These are phyloP conservation scores for Linnaemya vulpina DNA, from an alignment of 2,888 invertebrate genomes.

Conservation along the genomic window DNA sequence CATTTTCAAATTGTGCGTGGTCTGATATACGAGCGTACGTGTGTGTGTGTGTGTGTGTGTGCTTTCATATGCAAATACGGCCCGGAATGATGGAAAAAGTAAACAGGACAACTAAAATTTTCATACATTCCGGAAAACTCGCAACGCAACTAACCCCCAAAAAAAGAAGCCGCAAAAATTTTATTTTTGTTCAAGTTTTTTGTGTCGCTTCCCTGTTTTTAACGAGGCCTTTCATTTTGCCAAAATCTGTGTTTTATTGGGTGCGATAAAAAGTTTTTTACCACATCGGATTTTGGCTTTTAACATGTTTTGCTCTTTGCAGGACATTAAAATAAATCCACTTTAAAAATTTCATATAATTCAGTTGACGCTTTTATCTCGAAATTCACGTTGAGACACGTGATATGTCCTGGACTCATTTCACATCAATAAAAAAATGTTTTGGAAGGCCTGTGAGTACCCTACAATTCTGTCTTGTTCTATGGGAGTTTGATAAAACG, in stretches of 20 bases:
- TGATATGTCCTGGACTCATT: too few relatives aligned
- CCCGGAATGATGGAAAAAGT: slow-evolving; percentile 37
- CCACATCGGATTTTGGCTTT: too few relatives aligned
- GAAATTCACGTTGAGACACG: too few relatives aligned
- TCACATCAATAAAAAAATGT: too few relatives aligned
- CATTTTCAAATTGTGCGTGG: slow-evolving; percentile 8
- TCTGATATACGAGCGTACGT: too few relatives aligned
- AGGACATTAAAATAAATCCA: too few relatives aligned
- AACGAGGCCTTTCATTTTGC: slow-evolving; percentile 44
- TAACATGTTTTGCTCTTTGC: too few relatives aligned
- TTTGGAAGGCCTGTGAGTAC: too few relatives aligned
- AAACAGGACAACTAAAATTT: slow-evolving; percentile 53
- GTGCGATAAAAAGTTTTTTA: slow-evolving; percentile 6
- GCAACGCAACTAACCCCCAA: slow-evolving; percentile 47
- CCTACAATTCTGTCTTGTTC: too few relatives aligned
- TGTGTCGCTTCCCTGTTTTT: slow-evolving; percentile 30
- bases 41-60: slow-evolving; percentile 15
- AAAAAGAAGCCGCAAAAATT: slow-evolving; percentile 68
- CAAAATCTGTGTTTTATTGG: slow-evolving; percentile 39
- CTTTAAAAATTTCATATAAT: too few relatives aligned
- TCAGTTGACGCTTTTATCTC: too few relatives aligned
- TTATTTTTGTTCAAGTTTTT: slow-evolving; percentile 46
- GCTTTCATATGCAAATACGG: slow-evolving; percentile 37
- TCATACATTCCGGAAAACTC: slow-evolving; percentile 37
- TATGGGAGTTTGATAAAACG: too few relatives aligned